phyloP scores from a whole-genome alignment of 2,797 vertebrate species.

The Lates japonicus region DNA sequence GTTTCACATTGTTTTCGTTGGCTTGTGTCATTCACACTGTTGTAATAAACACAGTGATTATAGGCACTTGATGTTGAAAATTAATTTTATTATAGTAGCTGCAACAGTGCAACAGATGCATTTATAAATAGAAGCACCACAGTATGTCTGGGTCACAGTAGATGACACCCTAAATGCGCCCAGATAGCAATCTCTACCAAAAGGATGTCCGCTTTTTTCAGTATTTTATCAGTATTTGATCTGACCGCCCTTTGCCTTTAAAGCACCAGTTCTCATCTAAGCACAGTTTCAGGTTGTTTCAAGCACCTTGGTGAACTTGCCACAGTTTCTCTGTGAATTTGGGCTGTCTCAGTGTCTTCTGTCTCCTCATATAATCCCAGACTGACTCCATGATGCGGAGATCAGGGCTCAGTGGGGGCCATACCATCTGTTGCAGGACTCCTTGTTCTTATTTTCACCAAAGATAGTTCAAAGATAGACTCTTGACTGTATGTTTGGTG shows the following conservation, averaged over 20 bases:
- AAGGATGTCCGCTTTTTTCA: neutral
- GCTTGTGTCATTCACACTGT: too few relatives aligned
- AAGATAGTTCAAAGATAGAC: neutral
- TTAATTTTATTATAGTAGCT: neutral
- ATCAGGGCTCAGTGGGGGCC: neutral
- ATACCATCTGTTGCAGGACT: neutral
- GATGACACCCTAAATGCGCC: neutral
- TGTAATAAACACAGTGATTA: too few relatives aligned
- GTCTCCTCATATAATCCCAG: neutral
- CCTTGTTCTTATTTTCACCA: neutral
- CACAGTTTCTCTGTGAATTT: neutral
- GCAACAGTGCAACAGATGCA: neutral
- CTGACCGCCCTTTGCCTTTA: neutral
- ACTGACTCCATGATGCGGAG: neutral
- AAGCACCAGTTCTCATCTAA: neutral
- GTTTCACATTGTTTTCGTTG: too few relatives aligned
- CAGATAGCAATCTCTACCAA: neutral
- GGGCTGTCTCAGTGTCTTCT: neutral
- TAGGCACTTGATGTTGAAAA: neutral
- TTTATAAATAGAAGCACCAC: neutral
- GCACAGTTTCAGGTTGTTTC: neutral
- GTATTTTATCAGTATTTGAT: neutral
- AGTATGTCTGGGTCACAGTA: too few relatives aligned
- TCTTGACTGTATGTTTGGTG: neutral
- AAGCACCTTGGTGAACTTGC: too few relatives aligned